A percentile compares a stretch with the other conserved stretches of the same genome.
Evolutionary conservation across 2,888 invertebrate species (phyloP).

Genomic region (Corbicula japonica): DNA sequence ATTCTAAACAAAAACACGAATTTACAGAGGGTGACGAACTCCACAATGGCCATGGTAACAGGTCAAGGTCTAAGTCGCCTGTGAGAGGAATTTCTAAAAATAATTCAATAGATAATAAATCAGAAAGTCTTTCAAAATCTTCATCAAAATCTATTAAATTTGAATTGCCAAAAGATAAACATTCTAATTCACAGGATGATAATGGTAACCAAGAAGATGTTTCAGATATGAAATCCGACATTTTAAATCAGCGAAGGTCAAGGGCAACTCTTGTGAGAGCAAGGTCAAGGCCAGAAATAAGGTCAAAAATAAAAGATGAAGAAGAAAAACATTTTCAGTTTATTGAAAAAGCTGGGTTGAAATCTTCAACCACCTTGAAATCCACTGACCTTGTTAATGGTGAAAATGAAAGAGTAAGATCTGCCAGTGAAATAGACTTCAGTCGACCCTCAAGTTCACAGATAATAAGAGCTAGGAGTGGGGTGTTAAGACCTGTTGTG

Average conservation of each 20-base stretch:
- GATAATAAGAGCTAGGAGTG: slow-evolving; percentile 31
- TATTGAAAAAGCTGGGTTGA: slow-evolving; percentile 32
- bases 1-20: slow-evolving; percentile 38
- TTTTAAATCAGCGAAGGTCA: slow-evolving; percentile 11
- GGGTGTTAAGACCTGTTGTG: slow-evolving; percentile 6
- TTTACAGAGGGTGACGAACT: slow-evolving; percentile 32
- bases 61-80: slow-evolving; percentile 52
- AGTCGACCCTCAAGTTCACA: slow-evolving; percentile 30
- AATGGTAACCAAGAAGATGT: slow-evolving; percentile 6
- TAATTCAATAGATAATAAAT: slow-evolving; percentile 8
- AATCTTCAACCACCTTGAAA: not conserved
- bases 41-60: slow-evolving; percentile 33
- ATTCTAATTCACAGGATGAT: slow-evolving; percentile 44
- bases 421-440: slow-evolving; percentile 43
- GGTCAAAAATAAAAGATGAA: slow-evolving; percentile 45
- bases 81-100: not conserved
- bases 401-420: slow-evolving; percentile 18
- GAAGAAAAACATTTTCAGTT: slow-evolving; percentile 56
- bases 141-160: slow-evolving; percentile 18
- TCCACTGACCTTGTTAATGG: not conserved
- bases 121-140: slow-evolving; percentile 25
- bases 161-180: slow-evolving; percentile 8
- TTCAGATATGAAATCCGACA: slow-evolving; percentile 9
- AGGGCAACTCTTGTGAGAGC: slow-evolving; percentile 53
- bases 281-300: slow-evolving; percentile 57